A percentile compares a stretch with the other conserved stretches of the same genome.
Conservation (phyloP, 2,888 invertebrate genomes). For the Zeuzera pyrina region DNA sequence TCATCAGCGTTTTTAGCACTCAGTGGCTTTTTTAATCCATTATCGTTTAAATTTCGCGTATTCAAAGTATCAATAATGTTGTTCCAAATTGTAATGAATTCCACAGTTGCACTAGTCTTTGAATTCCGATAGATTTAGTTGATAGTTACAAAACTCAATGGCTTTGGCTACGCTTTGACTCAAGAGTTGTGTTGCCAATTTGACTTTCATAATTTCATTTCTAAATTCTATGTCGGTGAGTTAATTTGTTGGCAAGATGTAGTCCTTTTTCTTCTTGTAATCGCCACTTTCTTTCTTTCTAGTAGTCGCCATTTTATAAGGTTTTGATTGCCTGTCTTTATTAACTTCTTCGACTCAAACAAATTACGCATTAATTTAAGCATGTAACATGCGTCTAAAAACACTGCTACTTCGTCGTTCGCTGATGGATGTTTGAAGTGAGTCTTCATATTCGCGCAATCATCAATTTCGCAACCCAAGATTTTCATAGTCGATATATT, state of each 20-base stretch:
- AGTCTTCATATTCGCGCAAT: not conserved
- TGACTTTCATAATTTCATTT: slow-evolving; percentile 1
- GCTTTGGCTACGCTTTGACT: not conserved
- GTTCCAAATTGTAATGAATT: not conserved
- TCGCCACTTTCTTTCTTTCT: too few relatives aligned
- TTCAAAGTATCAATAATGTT: not conserved
- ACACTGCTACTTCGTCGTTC: not conserved
- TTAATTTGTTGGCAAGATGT: not conserved
- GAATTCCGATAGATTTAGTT: not conserved
- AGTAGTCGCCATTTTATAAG: too few relatives aligned
- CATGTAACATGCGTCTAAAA: slow-evolving; percentile 12
- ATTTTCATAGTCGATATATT: not conserved
- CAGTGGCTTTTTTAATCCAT: not conserved
- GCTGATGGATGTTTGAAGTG: not conserved
- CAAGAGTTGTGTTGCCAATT: not conserved
- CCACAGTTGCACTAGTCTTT: not conserved
- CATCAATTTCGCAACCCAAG: not conserved
- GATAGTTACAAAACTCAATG: not conserved
- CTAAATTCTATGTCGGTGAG: not conserved
- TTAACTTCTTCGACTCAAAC: slow-evolving; percentile 5
- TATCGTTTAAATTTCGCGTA: not conserved
- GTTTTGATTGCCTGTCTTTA: too few relatives aligned
- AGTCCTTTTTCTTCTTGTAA: not conserved
- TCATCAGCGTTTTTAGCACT: not conserved
- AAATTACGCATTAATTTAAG: slow-evolving; percentile 10